Base-by-base conservation (phyloP, 2,888 invertebrate species). In the Lumbricus terrestris region DNA sequence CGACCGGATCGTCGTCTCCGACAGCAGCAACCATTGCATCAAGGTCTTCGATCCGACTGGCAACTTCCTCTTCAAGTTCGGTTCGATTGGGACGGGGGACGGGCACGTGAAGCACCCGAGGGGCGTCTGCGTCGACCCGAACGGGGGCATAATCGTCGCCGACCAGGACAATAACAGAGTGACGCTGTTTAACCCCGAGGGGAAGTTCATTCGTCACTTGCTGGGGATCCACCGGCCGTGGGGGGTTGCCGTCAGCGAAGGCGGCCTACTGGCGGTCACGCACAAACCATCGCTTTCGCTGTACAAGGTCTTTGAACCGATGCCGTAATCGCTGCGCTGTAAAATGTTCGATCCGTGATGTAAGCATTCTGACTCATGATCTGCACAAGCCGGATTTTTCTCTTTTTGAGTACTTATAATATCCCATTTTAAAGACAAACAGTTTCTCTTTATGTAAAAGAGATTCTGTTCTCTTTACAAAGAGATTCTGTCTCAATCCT, bases 11-110 rank as follows among this genome's bases (percentile, higher is more conserved):
- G 93, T 95, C 82, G 94, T 95, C 15, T 94, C 95, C 8, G 95
- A 96, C 93, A 95, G 95, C 91, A 95, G 95, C 92, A 95, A 95
- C 92, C 95, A 96, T 92, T 94, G 95, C 90, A 93, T 96, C 47
- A 95, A 95, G 93, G 91, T 93, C 29, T 95, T 95, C 92, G 95
- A 95, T 91, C 88, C 91, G 3, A 94, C 94, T 69, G 95, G 95
- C 13, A 93, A 94, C 69, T 95, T 95, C 91, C 91, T 95, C 89
- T 94, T 94, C 90, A 94, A 94, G 90, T 95, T 95, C 91, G 96
- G 96, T 1, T 93, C 94, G 29, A 95, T 94, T 90, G 96, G 96
- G 16, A 94, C 94, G 90, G 94, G 94, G 0, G 94, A 95, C 89
- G 95, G 95, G 15, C 94, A 95, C 90, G 94, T 96, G 90, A 95